Evolutionary conservation across 1,140 invertebrate genomes (phyloP).

Genomic region (Hycleus cichorii): DNA sequence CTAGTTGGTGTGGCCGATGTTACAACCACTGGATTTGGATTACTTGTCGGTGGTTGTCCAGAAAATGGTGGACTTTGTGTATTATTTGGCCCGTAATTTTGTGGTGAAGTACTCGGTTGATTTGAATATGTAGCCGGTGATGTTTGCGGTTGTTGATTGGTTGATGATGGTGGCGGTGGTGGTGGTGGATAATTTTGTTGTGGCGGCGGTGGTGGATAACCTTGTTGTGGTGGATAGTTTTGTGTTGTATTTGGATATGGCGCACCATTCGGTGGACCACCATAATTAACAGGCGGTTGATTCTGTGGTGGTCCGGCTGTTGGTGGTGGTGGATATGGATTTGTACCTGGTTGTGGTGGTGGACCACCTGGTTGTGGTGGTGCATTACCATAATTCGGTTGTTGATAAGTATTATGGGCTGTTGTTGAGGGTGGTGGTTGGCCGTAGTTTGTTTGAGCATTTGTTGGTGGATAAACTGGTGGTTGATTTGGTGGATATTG

Average conservation of each 20-base stretch:
- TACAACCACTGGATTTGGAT: constrained; percentile 31
- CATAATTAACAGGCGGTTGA: constrained; percentile 41
- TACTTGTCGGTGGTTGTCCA: constrained; percentile 27
- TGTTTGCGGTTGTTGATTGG: constrained; percentile 29
- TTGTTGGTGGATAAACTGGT: constrained; percentile 42
- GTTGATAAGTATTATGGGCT: constrained; percentile 37
- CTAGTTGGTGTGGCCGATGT: constrained; percentile 26
- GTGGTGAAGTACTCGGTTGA: constrained; percentile 26
- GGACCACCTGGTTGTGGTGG: constrained; percentile 26
- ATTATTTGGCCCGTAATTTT: constrained; percentile 40
- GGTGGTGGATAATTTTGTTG: constrained; percentile 28
- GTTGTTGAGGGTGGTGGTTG: constrained; percentile 39
- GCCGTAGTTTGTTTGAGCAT: constrained; percentile 44
- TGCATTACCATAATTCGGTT: constrained; percentile 33
- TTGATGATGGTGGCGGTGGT: constrained; percentile 9
- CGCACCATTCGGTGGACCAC: constrained; percentile 36
- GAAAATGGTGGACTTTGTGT: constrained; percentile 37
- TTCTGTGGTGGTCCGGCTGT: constrained; percentile 38
- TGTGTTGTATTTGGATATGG: constrained; percentile 38
- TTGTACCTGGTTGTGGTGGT: constrained; percentile 28
- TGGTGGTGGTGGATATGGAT: constrained; percentile 36
- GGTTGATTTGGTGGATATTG: constrained; percentile 43
- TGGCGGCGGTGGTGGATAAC: constrained; percentile 24
- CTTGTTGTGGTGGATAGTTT: constrained; percentile 39
- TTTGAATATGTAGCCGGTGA: constrained; percentile 31